A percentile compares a stretch with the other conserved stretches of the same genome.
phyloP scores from a whole-genome alignment of 2,888 invertebrate species.

The Ganaspis brasiliensis region DNA sequence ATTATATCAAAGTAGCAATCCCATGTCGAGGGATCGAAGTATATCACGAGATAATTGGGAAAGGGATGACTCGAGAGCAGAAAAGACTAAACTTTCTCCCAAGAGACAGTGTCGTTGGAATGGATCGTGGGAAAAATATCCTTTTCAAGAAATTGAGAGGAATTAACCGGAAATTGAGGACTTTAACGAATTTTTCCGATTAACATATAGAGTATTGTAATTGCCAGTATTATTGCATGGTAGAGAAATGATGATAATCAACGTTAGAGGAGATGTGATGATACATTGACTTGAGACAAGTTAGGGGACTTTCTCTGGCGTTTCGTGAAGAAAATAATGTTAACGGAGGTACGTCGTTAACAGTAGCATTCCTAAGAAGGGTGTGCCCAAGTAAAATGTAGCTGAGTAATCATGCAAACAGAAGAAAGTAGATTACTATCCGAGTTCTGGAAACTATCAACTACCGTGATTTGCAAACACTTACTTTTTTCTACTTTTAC shows the following conservation, averaged over 20 bases:
- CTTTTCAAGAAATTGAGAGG: slow-evolving; percentile 19
- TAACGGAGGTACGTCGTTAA: slow-evolving; percentile 40
- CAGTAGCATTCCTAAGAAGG: slow-evolving; percentile 41
- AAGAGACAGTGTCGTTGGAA: slow-evolving; percentile 49
- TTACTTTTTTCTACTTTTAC: slow-evolving; percentile 37
- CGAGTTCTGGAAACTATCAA: slow-evolving; percentile 43
- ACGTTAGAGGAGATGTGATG: slow-evolving; percentile 14
- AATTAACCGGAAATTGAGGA: slow-evolving; percentile 13
- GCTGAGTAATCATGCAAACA: slow-evolving; percentile 43
- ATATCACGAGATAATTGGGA: slow-evolving; percentile 55
- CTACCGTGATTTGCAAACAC: slow-evolving; percentile 37
- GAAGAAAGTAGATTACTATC: slow-evolving; percentile 43
- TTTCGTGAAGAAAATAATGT: slow-evolving; percentile 21
- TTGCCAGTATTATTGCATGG: background rate
- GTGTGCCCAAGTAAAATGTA: slow-evolving; percentile 30
- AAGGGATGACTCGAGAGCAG: slow-evolving; percentile 53
- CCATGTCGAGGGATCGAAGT: slow-evolving; percentile 45
- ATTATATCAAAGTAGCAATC: slow-evolving; percentile 38
- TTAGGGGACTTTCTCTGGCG: slow-evolving; percentile 13
- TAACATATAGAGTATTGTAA: slow-evolving; percentile 16
- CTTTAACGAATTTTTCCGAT: slow-evolving; percentile 14
- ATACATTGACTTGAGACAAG: too few relatives aligned
- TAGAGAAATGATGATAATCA: slow-evolving; percentile 11
- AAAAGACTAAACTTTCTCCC: slow-evolving; percentile 59
- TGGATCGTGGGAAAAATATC: slow-evolving; percentile 41